Conservation (phyloP, 2,797 vertebrate species). For the Smutsia temminckii region DNA sequence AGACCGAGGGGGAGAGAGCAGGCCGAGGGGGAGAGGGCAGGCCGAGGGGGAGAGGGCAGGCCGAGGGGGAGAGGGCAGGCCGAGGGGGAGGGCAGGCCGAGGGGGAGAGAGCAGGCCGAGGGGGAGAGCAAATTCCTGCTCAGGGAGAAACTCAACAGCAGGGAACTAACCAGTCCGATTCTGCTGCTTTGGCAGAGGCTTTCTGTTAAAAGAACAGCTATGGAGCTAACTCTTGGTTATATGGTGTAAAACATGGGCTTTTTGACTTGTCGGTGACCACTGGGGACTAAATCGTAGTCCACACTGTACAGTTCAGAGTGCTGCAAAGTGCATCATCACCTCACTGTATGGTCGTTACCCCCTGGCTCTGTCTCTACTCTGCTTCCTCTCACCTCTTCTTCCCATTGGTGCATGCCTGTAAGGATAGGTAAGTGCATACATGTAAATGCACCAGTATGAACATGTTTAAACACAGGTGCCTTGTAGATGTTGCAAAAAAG, state of each 20-base stretch:
- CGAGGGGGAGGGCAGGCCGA: too few relatives aligned
- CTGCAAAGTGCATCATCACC: accelerated
- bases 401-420: background rate
- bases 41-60: too few relatives aligned
- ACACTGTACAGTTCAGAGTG: background rate
- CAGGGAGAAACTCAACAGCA: background rate
- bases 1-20: too few relatives aligned
- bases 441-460: background rate
- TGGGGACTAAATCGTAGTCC: background rate
- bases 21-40: too few relatives aligned
- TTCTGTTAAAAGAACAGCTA: background rate
- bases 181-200: background rate
- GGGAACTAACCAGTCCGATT: background rate
- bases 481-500: background rate
- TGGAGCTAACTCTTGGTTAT: background rate
- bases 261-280: background rate
- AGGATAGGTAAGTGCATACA: background rate
- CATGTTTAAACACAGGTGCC: background rate
- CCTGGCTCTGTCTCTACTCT: accelerated
- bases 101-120: too few relatives aligned
- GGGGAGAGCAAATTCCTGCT: background rate
- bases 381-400: background rate
- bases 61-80: too few relatives aligned
- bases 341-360: accelerated
- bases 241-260: background rate